Evolutionary conservation across 2,797 vertebrate species (phyloP).

Genomic region (Tokudaia muenninki): DNA sequence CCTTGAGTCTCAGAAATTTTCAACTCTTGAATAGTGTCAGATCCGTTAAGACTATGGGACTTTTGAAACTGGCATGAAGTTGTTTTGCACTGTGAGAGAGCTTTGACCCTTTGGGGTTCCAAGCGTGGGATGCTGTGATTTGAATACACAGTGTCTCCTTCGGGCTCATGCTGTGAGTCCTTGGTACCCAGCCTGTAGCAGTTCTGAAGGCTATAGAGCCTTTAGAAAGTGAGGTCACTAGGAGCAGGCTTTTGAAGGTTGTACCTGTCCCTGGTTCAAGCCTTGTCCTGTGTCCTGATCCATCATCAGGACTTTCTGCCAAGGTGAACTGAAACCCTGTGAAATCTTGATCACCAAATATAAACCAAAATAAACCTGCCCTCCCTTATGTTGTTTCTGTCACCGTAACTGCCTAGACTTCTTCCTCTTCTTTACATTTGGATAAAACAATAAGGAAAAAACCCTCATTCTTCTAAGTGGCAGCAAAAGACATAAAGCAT

Average conservation of each 20-base stretch:
- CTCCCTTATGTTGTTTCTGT: not conserved
- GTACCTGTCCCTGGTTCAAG: not conserved
- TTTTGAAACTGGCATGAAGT: not conserved
- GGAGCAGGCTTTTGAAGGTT: not conserved
- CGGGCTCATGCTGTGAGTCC: not conserved
- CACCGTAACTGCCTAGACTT: not conserved
- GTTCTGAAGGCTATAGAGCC: not conserved
- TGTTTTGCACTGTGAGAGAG: not conserved
- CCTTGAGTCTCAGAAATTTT: not conserved
- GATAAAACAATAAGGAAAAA: not conserved
- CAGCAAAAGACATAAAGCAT: not conserved
- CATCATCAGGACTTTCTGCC: not conserved
- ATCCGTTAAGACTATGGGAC: not conserved
- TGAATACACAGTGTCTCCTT: not conserved
- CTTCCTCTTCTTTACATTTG: not conserved
- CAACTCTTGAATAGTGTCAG: not conserved
- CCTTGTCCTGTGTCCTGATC: not conserved
- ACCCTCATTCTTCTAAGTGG: not conserved
- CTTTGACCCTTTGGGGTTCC: not conserved
- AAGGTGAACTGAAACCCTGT: not conserved
- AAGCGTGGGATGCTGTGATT: not conserved
- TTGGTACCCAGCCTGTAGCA: not conserved
- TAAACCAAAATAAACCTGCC: not conserved
- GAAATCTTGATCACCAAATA: not conserved
- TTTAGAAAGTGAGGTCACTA: not conserved